Evolutionary conservation across 2,113 vertebrate species (phyloP).

Genomic region (Alethe diademata): DNA sequence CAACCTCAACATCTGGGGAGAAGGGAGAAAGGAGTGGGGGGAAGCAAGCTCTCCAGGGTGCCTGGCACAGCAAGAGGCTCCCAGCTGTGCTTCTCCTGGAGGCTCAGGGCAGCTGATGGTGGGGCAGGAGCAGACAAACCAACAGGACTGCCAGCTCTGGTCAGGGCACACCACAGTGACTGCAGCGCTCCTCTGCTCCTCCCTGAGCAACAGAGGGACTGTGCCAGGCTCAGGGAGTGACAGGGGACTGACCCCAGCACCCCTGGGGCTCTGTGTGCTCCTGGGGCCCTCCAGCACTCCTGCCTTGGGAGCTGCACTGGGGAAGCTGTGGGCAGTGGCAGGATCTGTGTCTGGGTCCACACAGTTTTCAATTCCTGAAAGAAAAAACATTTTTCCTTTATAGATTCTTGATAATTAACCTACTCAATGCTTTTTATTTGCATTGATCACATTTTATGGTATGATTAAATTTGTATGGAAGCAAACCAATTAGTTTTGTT

Average conservation of each 20-base stretch:
- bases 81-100: background rate
- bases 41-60: background rate
- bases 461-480: conserved; percentile 82
- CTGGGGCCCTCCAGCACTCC: no score
- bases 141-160: background rate
- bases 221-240: background rate
- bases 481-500: conserved; percentile 81
- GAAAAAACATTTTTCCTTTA: conserved; percentile 42
- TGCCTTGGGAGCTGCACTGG: no score
- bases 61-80: background rate
- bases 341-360: background rate
- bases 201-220: background rate
- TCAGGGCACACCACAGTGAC: background rate
- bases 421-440: conserved; percentile 76
- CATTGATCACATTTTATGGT: conserved; percentile 81
- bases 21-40: background rate
- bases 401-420: conserved; percentile 71
- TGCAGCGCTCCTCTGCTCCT: background rate
- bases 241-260: background rate
- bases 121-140: background rate
- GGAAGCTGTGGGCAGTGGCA: no score
- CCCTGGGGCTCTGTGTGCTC: no score
- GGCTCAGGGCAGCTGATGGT: background rate
- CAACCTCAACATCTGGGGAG: background rate
- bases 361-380: background rate